Percentiles rank a stretch among this genome's conserved stretches.
Conservation (phyloP, 1,140 invertebrate species). For the Euura lappo region DNA sequence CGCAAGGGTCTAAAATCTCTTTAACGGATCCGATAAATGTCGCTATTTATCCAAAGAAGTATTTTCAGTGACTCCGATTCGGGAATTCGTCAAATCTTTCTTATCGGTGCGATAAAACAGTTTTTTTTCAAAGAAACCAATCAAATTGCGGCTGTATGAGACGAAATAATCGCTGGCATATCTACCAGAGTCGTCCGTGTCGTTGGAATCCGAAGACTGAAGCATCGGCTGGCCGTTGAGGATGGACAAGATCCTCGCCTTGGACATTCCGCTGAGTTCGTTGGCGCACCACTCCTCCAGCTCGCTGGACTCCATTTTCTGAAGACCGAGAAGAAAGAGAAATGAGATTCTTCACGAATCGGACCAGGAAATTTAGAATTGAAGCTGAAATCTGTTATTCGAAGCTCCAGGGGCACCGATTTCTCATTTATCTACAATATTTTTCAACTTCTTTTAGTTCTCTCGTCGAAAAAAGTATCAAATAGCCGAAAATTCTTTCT, state of each 20-base stretch:
- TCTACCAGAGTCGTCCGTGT: conserved; percentile 53
- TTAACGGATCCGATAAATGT: neutral
- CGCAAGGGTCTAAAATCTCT: no score
- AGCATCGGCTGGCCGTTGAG: conserved; percentile 52
- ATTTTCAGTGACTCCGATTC: neutral
- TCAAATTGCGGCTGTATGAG: neutral
- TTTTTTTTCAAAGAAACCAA: no score
- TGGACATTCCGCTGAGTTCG: conserved; percentile 59
- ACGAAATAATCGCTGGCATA: conserved; percentile 8
- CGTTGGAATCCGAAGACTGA: conserved; percentile 54
- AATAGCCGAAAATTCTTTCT: conserved; percentile 8
- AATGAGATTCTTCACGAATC: no score
- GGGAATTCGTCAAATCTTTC: no score
- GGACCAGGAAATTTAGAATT: no score
- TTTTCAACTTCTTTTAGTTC: no score
- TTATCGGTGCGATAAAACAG: no score
- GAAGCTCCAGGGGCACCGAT: no score
- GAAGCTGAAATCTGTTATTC: no score
- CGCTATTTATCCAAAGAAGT: conserved; percentile 11
- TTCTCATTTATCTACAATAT: no score
- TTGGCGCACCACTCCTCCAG: conserved; percentile 54
- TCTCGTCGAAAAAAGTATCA: no score
- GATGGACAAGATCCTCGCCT: conserved; percentile 48
- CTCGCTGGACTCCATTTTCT: conserved; percentile 52
- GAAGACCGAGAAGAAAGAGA: neutral